Evolutionary conservation across 1,140 invertebrate genomes (phyloP).

Genomic region (Delia radicum): DNA sequence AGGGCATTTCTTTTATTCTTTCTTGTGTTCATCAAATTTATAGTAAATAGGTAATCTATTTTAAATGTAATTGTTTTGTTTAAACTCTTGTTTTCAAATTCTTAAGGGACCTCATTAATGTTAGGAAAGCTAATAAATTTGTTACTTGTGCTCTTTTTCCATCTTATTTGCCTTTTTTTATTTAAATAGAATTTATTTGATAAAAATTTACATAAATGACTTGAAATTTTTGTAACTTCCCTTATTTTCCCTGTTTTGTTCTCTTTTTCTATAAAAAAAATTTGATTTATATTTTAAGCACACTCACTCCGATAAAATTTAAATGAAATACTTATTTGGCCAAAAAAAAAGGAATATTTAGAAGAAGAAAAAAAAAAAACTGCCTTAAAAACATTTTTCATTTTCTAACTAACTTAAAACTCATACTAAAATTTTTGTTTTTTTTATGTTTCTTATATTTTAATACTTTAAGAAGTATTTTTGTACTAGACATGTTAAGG

Average conservation of each 20-base stretch:
- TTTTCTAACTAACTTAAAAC: neutral
- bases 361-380: neutral
- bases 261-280: neutral
- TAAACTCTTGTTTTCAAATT: neutral
- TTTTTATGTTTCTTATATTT: too few relatives aligned
- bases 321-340: neutral
- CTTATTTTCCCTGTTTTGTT: neutral
- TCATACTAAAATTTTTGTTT: too few relatives aligned
- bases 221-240: neutral
- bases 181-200: neutral
- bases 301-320: neutral
- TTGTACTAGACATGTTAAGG: too few relatives aligned
- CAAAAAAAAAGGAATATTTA: neutral
- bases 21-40: neutral
- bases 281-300: neutral
- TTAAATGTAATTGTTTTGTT: neutral
- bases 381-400: neutral
- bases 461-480: too few relatives aligned
- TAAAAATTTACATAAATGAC: neutral
- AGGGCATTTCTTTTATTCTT: neutral
- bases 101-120: neutral
- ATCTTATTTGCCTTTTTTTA: neutral
- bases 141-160: neutral
- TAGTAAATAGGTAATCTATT: neutral
- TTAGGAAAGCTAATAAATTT: neutral